Evolutionary conservation across 2,888 invertebrate species (phyloP), one percentile per base, ranked within the genome.

Genomic region (Ceramica pisi): DNA sequence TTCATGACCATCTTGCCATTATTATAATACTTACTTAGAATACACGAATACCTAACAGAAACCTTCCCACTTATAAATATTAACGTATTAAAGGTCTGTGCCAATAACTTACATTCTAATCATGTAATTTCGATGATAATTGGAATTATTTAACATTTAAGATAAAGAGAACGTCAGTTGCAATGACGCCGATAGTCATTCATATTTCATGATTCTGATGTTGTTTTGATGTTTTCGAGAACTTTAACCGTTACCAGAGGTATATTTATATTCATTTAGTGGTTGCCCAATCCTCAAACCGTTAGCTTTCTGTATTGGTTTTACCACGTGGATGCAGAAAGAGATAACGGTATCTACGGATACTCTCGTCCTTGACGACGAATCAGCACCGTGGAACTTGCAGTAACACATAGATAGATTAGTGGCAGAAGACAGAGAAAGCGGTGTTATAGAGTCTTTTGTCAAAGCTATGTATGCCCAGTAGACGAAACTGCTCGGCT

Each of bases 61-160:
- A 59, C 61, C 65, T 31, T 56, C 50, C 41, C 46, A 46, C 21
- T 57, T 57, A 73, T 71, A n/a, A 53, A 66, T 46, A 63, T 26
- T 23, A 59, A 48, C 75, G 31, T 76, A 68, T 82, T 81, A 68
- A 66, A 67, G 61, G 60, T 69, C 60, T 75, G 71, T 44, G 56
- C 59, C 53, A 62, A 62, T 77, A 81, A 71, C 41, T 80, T 55
- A 72, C 65, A 68, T 72, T 78, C 48, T 78, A 68, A 68, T 57
- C 56, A 64, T 46, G 63, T 73, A 68, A 78, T 82, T 82, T 78
- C 44, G 78, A 79, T 71, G 82, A 71, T 79, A 81, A 79, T 81
- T 79, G 81, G 78, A 81, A 81, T 77, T 55, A 67, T 79, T 79
- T 79, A 77, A 79, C 81, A 79, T 81, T 79, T 81, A 67, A 67